Evolutionary conservation across 2,888 invertebrate genomes (phyloP).

Genomic region (Drosophila peninsularis): DNA sequence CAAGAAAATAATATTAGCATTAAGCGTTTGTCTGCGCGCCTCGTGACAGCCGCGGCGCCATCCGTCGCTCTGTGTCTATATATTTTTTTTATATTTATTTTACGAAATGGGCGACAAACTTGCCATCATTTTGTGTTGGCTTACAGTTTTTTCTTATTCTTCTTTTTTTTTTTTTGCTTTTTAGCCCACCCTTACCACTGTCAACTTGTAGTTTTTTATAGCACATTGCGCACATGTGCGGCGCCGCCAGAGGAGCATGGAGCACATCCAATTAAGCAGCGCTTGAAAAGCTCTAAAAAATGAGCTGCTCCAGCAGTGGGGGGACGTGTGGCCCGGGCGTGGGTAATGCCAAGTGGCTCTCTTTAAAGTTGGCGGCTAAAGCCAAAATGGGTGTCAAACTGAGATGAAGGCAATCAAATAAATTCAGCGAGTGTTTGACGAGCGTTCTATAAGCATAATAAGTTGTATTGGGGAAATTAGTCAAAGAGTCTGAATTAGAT

Average conservation of each 20-base stretch:
- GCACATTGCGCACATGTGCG: constrained; percentile 57
- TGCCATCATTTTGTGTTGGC: constrained; percentile 57
- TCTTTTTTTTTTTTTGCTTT: constrained; percentile 9
- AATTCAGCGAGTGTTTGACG: background rate
- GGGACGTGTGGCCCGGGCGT: background rate
- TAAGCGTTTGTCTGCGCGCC: constrained; percentile 79
- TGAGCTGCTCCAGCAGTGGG: constrained; percentile 36
- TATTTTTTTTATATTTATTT: constrained; percentile 66
- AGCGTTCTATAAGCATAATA: background rate
- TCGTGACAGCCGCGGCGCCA: constrained; percentile 64
- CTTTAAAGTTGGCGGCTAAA: constrained; percentile 34
- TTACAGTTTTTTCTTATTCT: constrained; percentile 13
- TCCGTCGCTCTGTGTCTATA: constrained; percentile 26
- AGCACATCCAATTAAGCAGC: constrained; percentile 77
- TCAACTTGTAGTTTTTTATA: constrained; percentile 48
- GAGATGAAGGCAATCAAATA: constrained; percentile 1
- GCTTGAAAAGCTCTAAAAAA: constrained; percentile 69
- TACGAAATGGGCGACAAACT: constrained; percentile 78
- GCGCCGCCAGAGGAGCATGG: constrained; percentile 45
- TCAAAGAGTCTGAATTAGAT: background rate
- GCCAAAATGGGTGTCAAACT: constrained; percentile 9
- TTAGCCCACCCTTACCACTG: constrained; percentile 14
- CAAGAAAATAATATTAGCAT: constrained; percentile 78
- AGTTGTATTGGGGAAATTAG: background rate
- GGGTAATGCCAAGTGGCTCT: constrained; percentile 29